Base-by-base conservation (phyloP, 2,888 invertebrate species). In the Morpho helenor region DNA sequence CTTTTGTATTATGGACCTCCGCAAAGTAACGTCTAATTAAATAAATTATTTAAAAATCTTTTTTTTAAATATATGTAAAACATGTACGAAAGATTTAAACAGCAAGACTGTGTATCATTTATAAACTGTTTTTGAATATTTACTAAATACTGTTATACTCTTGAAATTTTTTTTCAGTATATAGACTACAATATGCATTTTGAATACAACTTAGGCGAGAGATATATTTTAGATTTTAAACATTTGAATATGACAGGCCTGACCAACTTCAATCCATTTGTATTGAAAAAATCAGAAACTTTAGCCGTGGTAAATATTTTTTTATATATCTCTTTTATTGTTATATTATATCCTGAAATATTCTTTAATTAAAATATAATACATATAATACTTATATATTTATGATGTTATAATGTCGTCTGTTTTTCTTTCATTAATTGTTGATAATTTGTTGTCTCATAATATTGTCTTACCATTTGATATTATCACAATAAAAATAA, bases 261-360 rank as follows among this genome's bases (percentile, higher is more conserved):
- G 7, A 43, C 43, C 3, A 43, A 43, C 8, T 43, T 43, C n/a
- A 43, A 43, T 43, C 43, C 43, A 43, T 43, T 43, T 43, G 3
- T 43, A n/a, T 43, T 43, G n/a, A 39, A 59, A 5, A 31, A 48
- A 39, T n/a, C 7, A 48, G 44, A 23, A 52, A 57, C 44, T 31
- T 39, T 54, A 40, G 41, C 47, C 8, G 40, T 39, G 49, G 42
- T 48, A 50, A 44, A 44, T 43, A 45, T 43, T 56, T 43, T 7
- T 9, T 43, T 43, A 43, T 43, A 3, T 43, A 9, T n/a, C 8
- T 43, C 43, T 7, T 43, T 3, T 4, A 23, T n/a, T 4, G 8
- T 9, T 9, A 6, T 23, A 6, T 7, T 48, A n/a, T 48, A 3
- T 16, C 16, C 16, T 16, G 16, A 48, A 23, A 48, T 48, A 48